Conservation (phyloP, 2,888 invertebrate genomes). For the Ecdyonurus torrentis region DNA sequence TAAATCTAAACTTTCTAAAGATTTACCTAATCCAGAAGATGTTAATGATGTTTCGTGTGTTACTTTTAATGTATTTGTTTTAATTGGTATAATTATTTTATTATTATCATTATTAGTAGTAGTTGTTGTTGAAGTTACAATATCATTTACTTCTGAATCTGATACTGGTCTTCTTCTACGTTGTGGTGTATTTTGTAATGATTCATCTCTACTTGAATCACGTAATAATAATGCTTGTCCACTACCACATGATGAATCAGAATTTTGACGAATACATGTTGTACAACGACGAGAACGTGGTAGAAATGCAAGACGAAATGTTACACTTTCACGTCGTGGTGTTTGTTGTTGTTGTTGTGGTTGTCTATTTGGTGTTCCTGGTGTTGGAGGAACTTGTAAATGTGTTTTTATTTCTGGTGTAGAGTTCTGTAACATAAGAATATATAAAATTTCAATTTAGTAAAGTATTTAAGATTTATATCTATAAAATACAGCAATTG, state of each 20-base stretch:
- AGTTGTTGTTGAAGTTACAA: neutral
- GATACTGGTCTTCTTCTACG: conserved; percentile 1
- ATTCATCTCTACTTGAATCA: neutral
- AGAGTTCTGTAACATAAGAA: too few species aligned
- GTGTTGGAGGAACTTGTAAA: too few species aligned
- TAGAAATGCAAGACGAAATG: conserved; percentile 17
- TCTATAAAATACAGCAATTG: too few species aligned
- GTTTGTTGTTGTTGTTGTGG: too few species aligned
- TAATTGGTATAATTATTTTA: too few species aligned
- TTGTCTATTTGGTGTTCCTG: too few species aligned
- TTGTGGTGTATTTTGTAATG: conserved; percentile 6
- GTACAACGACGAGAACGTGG: conserved; percentile 16
- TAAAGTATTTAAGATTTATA: too few species aligned
- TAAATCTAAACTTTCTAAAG: neutral
- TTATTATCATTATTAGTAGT: too few species aligned
- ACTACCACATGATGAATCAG: conserved; percentile 19
- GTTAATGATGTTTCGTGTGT: conserved; percentile 5
- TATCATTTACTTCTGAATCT: neutral
- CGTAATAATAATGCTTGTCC: conserved; percentile 17
- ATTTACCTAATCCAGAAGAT: conserved; percentile 6
- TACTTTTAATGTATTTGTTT: neutral
- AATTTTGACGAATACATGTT: conserved; percentile 19
- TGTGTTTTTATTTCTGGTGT: too few species aligned
- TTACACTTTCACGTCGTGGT: conserved; percentile 17
- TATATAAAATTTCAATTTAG: too few species aligned